A percentile compares a stretch with the other conserved stretches of the same genome.
phyloP scores from a whole-genome alignment of 2,888 invertebrate species.

The Eupithecia tripunctaria region DNA sequence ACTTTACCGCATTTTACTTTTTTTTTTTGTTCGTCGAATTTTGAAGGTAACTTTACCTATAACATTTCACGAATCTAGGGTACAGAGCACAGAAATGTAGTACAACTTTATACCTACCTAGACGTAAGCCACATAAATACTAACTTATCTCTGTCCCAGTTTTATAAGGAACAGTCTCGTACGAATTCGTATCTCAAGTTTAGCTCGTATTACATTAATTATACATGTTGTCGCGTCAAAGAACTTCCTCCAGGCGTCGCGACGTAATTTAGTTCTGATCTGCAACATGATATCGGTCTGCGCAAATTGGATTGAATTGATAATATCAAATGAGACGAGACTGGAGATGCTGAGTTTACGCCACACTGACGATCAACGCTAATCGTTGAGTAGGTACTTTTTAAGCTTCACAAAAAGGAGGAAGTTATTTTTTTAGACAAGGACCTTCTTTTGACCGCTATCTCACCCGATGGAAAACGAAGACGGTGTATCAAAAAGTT shows the following conservation, averaged over 20 bases:
- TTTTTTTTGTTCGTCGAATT: too few species aligned
- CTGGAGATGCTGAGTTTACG: not conserved
- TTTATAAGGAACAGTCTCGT: conserved; percentile 26
- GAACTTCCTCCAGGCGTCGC: conserved; percentile 28
- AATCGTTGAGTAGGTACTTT: not conserved
- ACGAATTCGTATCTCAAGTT: conserved; percentile 32
- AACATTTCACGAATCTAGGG: not conserved
- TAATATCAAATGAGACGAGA: conserved; percentile 22
- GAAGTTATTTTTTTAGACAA: too few species aligned
- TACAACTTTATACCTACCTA: not conserved
- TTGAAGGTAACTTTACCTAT: too few species aligned
- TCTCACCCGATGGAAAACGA: too few species aligned
- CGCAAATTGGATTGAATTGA: conserved; percentile 29
- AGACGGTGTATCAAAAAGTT: too few species aligned
- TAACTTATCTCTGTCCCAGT: conserved; percentile 22
- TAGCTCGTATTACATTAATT: conserved; percentile 38
- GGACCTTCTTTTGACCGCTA: too few species aligned
- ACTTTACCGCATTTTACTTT: too few species aligned
- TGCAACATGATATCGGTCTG: conserved; percentile 22
- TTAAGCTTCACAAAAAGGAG: too few species aligned
- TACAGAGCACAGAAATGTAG: too few species aligned
- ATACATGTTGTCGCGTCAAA: conserved; percentile 33
- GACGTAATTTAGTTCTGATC: conserved; percentile 23
- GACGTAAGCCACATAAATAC: not conserved
- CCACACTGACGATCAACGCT: not conserved